phyloP scores from a whole-genome alignment of 1,140 invertebrate species.

The Drosophila lacertosa region DNA sequence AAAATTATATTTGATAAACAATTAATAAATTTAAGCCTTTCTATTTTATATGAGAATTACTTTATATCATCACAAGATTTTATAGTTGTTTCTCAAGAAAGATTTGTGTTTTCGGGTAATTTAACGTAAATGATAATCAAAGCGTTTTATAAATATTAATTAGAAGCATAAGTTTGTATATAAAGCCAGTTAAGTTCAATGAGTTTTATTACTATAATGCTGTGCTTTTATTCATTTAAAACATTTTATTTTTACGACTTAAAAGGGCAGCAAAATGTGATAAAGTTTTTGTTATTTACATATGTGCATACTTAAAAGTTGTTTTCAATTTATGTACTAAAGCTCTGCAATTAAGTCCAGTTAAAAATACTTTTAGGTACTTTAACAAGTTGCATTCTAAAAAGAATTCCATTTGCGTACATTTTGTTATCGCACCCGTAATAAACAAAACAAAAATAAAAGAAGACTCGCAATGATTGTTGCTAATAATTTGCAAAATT shows the following conservation, averaged over 20 bases:
- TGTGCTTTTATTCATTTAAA: neutral
- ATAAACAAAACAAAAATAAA: no score
- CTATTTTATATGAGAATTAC: no score
- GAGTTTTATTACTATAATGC: neutral
- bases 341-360: neutral
- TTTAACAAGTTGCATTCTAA: neutral
- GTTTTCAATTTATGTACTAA: neutral
- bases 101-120: no score
- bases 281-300: conserved; percentile 6
- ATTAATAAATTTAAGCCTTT: no score
- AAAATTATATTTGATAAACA: no score
- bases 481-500: conserved; percentile 42
- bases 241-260: no score
- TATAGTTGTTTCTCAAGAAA: no score
- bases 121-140: no score
- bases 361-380: neutral
- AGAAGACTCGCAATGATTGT: conserved; percentile 28
- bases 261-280: conserved; percentile 4
- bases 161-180: no score
- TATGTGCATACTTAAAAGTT: neutral
- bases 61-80: no score
- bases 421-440: neutral
- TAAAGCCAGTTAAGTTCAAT: neutral
- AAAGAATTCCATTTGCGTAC: conserved; percentile 3
- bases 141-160: no score